phyloP scores from a whole-genome alignment of 2,888 invertebrate genomes.

The Brenthis ino region DNA sequence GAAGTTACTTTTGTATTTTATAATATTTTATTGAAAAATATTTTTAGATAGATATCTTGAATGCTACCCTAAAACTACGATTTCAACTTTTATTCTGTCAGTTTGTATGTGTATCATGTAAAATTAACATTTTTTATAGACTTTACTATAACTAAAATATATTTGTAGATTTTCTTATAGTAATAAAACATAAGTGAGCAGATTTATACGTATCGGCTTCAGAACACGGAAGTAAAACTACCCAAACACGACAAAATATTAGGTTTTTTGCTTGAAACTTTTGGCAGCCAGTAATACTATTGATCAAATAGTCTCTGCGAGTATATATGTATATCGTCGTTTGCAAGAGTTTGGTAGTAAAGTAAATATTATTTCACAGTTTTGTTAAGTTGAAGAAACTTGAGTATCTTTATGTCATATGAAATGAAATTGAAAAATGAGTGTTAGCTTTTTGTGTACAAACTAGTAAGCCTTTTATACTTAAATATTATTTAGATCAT shows the following conservation, averaged over 20 bases:
- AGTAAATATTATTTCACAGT: constrained; percentile 4
- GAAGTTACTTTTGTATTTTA: no score
- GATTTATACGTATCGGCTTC: constrained; percentile 3
- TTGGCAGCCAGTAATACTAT: constrained; percentile 35
- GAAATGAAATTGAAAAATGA: no score
- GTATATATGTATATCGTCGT: neutral
- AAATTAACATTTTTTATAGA: no score
- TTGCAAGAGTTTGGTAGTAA: constrained; percentile 1
- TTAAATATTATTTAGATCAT: no score
- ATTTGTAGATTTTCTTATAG: constrained; percentile 8
- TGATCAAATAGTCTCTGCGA: constrained; percentile 34
- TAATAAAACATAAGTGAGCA: constrained; percentile 6
- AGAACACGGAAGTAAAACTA: constrained; percentile 17
- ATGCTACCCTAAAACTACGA: no score
- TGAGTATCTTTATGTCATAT: no score
- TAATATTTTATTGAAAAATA: no score
- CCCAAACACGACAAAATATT: constrained; percentile 39
- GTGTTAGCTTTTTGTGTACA: no score
- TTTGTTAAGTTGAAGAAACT: neutral
- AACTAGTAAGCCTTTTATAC: no score
- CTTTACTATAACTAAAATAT: neutral
- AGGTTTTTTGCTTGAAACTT: constrained; percentile 45
- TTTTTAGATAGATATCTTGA: no score
- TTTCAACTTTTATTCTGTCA: no score
- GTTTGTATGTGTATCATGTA: no score